Percentiles rank a stretch among this genome's conserved stretches.
Conservation (phyloP, 2,113 vertebrate species). For the Mesoclemmys tuberculata region DNA sequence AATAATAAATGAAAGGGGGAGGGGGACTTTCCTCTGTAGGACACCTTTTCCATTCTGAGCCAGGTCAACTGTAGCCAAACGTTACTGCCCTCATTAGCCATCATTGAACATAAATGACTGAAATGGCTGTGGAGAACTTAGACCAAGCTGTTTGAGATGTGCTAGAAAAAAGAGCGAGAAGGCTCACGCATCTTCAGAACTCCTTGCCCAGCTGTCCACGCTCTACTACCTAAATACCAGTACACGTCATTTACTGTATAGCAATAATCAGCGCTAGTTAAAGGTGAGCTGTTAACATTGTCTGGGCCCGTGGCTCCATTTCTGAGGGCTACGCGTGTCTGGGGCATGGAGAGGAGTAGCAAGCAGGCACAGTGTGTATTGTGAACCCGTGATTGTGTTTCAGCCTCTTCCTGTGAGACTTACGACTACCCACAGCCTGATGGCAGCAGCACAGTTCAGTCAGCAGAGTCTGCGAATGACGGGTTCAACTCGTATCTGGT, state of each 20-base stretch:
- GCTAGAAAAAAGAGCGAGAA: not conserved
- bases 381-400: conserved; percentile 35
- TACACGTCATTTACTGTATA: not conserved
- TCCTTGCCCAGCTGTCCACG: not conserved
- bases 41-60: not conserved
- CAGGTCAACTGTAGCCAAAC: not conserved
- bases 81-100: not conserved
- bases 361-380: not conserved
- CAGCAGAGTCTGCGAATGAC: conserved; percentile 89
- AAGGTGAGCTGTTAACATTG: not conserved
- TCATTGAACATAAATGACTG: not conserved
- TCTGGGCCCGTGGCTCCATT: not conserved
- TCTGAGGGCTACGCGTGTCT: not conserved
- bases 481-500: conserved; percentile 92
- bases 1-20: not conserved
- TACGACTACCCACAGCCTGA: conserved; percentile 88
- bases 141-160: not conserved
- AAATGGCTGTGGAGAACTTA: not conserved
- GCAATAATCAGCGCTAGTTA: not conserved
- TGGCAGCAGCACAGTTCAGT: conserved; percentile 82
- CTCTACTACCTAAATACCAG: not conserved
- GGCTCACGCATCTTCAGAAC: not conserved
- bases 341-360: not conserved
- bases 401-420: conserved; percentile 96
- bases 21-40: not conserved